Base-by-base conservation (phyloP, 2,797 vertebrate genomes). In the Argentina silus region DNA sequence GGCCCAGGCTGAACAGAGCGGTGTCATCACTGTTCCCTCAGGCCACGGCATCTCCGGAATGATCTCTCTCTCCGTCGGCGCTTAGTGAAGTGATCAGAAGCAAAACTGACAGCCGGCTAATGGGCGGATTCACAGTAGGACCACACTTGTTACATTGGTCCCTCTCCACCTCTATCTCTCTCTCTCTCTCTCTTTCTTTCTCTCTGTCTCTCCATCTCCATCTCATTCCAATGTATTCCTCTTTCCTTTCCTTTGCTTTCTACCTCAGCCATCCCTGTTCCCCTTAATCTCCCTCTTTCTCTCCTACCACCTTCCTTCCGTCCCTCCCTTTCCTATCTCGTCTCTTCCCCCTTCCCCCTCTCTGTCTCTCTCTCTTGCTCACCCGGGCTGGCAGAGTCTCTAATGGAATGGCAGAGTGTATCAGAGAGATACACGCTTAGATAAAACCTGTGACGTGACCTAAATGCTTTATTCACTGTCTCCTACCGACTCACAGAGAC, bases 31-130 rank as follows among this genome's bases (percentile, higher is more conserved):
- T 1, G 56, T 69, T 74, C 50, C 77, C 78, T 75, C 42, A 17
- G 71, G 70, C 59, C 57, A 55, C 70, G 36, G 73, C 47, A 14
- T 80, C 84, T 86, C 82, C 14, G 0, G 77, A 84, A 82, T 86
- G 79, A 86, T 88, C 81, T 87, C 78, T 86, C 63, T 76, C 62
- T 78, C 71, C 62, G 80, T 86, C 82, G 63, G 78, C 57, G 48
- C 87, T 86, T 80, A 84, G 84, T 84, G 62, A 86, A 90, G 87
- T 90, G 85, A 93, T 92, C 86, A 85, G 72, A 81, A 88, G 75
- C 78, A 78, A 70, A 89, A 80, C 70, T 88, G 91, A 88, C 89
- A 90, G 79, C 62, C 45, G 44, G 77, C 78, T 88, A 90, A 91
- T 86, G 70, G 78, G 67, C 70, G 73, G 76, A 83, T 80, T 80